Percentiles rank a stretch among this genome's conserved stretches.
Conservation (phyloP, 2,797 vertebrate species). For the Oreochromis grahami region DNA sequence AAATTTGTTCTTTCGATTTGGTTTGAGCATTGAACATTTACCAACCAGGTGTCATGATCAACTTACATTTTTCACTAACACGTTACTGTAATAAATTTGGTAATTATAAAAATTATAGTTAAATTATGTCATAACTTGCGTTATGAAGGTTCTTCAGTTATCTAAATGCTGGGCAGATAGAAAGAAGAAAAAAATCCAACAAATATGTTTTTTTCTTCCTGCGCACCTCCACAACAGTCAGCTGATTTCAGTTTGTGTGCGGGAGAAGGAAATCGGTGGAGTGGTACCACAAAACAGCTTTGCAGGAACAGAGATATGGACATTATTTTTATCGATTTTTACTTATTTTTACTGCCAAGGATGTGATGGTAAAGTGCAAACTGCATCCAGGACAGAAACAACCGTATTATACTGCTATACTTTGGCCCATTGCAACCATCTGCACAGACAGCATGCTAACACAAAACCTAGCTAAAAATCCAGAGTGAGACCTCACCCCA, state of each 20-base stretch:
- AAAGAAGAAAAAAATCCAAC: neutral
- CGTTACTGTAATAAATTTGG: neutral
- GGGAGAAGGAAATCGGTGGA: neutral
- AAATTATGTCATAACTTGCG: neutral
- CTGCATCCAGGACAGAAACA: neutral
- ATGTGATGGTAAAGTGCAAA: neutral
- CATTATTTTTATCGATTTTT: neutral
- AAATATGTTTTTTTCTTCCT: neutral
- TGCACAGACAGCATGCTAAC: neutral
- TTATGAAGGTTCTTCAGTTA: neutral
- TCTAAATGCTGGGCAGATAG: neutral
- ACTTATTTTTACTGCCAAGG: neutral
- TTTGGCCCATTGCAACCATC: neutral
- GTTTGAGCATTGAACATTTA: neutral
- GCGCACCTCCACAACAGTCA: neutral
- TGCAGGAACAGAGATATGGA: neutral
- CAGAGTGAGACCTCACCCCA: neutral
- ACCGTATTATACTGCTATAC: neutral
- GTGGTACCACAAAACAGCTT: neutral
- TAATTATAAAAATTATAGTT: neutral
- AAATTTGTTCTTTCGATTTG: neutral
- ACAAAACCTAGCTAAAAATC: neutral
- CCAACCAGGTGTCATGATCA: neutral
- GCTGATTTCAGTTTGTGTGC: neutral
- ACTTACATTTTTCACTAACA: neutral